Conservation (phyloP, 2,888 invertebrate species). For the Lutraria lutraria region DNA sequence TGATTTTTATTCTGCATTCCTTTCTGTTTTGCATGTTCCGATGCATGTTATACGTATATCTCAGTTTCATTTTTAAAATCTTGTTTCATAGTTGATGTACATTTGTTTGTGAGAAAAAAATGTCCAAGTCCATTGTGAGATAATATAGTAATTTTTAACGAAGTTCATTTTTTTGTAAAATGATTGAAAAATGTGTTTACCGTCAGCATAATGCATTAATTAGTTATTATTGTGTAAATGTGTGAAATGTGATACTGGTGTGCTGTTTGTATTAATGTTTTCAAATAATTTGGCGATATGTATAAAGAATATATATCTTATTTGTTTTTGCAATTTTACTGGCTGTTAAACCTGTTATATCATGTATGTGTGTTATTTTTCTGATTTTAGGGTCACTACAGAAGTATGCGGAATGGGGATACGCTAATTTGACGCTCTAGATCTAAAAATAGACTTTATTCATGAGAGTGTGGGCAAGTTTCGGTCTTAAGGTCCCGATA, state of each 20-base stretch:
- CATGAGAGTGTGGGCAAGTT: conserved; percentile 37
- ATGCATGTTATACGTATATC: conserved; percentile 12
- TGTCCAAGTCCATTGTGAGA: background rate
- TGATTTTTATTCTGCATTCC: conserved; percentile 39
- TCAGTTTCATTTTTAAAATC: background rate
- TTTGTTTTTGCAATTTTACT: background rate
- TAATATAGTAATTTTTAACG: background rate
- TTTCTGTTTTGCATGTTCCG: conserved; percentile 25
- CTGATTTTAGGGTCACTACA: conserved; percentile 81
- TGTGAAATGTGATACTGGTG: background rate
- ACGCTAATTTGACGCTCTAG: conserved; percentile 68
- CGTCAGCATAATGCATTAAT: background rate
- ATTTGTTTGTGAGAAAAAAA: background rate
- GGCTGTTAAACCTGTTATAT: conserved; percentile 23
- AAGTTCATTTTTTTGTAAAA: background rate
- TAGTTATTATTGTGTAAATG: background rate
- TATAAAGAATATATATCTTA: background rate
- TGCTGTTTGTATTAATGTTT: background rate
- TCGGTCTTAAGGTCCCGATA: conserved; percentile 37
- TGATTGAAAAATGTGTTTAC: background rate
- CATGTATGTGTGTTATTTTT: conserved; percentile 61
- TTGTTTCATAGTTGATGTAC: background rate
- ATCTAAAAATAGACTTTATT: conserved; percentile 44
- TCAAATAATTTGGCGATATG: background rate
- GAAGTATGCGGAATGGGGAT: conserved; percentile 82